A percentile compares a stretch with the other conserved stretches of the same genome.
Evolutionary conservation across 2,797 vertebrate genomes (phyloP).

Genomic region (Peromyscus melanophrys): DNA sequence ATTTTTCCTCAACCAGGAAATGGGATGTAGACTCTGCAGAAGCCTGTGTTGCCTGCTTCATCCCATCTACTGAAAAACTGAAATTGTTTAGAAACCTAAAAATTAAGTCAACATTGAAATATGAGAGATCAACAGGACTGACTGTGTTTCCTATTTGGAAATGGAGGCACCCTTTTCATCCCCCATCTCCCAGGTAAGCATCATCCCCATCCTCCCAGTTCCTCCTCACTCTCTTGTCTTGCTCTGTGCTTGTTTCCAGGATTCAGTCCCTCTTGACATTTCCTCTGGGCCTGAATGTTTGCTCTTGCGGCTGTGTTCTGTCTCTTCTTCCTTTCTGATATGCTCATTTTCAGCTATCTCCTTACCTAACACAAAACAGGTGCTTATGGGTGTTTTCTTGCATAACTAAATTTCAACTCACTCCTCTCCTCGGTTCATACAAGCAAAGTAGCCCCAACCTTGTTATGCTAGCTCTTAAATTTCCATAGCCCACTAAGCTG

Average conservation of each 20-base stretch:
- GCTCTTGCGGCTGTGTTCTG: fast-evolving
- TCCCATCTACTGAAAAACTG: background rate
- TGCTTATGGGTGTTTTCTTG: background rate
- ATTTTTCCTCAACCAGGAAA: fast-evolving
- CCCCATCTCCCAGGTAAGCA: fast-evolving
- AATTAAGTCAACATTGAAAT: background rate
- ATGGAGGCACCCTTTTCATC: fast-evolving
- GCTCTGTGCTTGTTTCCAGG: fast-evolving
- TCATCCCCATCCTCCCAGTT: fast-evolving
- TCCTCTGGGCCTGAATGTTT: fast-evolving
- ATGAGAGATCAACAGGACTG: background rate
- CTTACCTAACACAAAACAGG: background rate
- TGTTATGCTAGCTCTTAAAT: background rate
- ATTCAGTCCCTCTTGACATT: fast-evolving
- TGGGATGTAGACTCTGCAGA: fast-evolving
- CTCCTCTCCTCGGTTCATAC: background rate
- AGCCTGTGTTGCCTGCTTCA: background rate
- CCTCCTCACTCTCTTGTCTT: fast-evolving
- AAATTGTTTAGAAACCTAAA: background rate
- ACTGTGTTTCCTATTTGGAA: fast-evolving
- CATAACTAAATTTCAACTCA: background rate
- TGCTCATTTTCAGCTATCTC: too few species aligned
- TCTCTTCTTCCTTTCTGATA: background rate
- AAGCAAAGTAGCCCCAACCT: background rate
- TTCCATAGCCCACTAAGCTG: background rate